Conservation (phyloP, 2,888 invertebrate genomes). For the Hydriomena furcata region DNA sequence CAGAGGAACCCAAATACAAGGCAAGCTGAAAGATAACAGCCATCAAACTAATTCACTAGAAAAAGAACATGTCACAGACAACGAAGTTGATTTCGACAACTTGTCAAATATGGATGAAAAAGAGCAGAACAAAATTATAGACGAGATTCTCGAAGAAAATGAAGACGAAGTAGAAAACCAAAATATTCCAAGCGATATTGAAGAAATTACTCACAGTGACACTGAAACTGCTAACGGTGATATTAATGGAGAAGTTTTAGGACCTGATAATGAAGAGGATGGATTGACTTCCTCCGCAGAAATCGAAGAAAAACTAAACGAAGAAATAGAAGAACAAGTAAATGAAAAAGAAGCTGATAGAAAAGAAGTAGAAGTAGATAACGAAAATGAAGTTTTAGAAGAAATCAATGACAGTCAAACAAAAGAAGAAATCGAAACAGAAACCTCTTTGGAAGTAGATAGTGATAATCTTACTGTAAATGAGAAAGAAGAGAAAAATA, state of each 20-base stretch:
- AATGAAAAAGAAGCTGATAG: neutral
- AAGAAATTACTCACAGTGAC: slow-evolving; percentile 29
- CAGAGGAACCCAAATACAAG: slow-evolving; percentile 14
- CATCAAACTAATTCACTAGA: slow-evolving; percentile 17
- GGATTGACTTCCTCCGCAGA: neutral
- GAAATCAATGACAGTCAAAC: slow-evolving; percentile 4
- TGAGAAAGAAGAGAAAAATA: neutral
- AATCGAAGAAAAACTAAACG: neutral
- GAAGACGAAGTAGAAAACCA: slow-evolving; percentile 27
- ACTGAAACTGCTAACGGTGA: slow-evolving; percentile 29
- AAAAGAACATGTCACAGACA: slow-evolving; percentile 25
- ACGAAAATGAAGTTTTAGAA: neutral
- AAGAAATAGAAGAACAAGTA: neutral
- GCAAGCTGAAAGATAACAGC: slow-evolving; percentile 26
- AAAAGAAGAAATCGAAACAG: neutral
- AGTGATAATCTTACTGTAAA: slow-evolving; percentile 5
- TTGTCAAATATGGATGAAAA: slow-evolving; percentile 21
- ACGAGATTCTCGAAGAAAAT: slow-evolving; percentile 22
- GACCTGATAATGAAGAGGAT: slow-evolving; percentile 37
- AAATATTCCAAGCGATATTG: slow-evolving; percentile 24
- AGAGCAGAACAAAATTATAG: slow-evolving; percentile 24
- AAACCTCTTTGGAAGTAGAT: slow-evolving; percentile 5
- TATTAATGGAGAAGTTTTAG: slow-evolving; percentile 40
- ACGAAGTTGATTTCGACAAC: slow-evolving; percentile 25
- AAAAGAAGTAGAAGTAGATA: slow-evolving; percentile 5